Evolutionary conservation across 2,113 vertebrate species (phyloP), one percentile per base, ranked within the genome.

Genomic region (Aix galericulata): DNA sequence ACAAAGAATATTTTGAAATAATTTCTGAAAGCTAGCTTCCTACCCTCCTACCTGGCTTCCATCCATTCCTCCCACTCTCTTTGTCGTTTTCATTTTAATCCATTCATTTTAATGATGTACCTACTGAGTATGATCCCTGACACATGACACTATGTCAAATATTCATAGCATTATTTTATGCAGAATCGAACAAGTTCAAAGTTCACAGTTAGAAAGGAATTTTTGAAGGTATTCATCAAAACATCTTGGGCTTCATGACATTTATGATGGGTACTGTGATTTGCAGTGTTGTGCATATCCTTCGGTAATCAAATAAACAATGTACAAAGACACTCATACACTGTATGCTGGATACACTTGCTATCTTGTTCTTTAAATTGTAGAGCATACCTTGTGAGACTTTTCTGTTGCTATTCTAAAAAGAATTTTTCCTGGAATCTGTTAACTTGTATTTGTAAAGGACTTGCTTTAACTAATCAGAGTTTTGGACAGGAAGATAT

Each of bases 11-110:
- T 71, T 89, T 58, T 17, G 25, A 83, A 32, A 46, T 11, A 14
- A 31, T 46, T 67, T 11, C 44, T 50, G n/a, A 95, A 78, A 32
- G 2, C 1, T 25, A 67, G 12, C 59, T 88, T 50, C 60, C 36
- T 73, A 31, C 74, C 16, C 32, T 93, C 23, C 42, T 42, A 71
- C n/a, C 26, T 62, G 72, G 29, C 12, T 66, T 71, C 32, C 8
- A 1, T 46, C 8, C 18, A 17, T 71, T 71, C 29, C 29, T 56
- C 31, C 55, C 52, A 25, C 0, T 0, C 10, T 58, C 4, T 34
- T 77, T n/a, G 27, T 1, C 1, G 2, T 7, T 46, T 88, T 44
- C 34, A 75, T 96, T 93, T 79, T 42, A 84, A 75, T 78, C 14
- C 18, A 11, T 64, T 92, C 1, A 52, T 86, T 88, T 90, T 81